phyloP scores from a whole-genome alignment of 2,113 vertebrate genomes.

The Trichechus manatus region DNA sequence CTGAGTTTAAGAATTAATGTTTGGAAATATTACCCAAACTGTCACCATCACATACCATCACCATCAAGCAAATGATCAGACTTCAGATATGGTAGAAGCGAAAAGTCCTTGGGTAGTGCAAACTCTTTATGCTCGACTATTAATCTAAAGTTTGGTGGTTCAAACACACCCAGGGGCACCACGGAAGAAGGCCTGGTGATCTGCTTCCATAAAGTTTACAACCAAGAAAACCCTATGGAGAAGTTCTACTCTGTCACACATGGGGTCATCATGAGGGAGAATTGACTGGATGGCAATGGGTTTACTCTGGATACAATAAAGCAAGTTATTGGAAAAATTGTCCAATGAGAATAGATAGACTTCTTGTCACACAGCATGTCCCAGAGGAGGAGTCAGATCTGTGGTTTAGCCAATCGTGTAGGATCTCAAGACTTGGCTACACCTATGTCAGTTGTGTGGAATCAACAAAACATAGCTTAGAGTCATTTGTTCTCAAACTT shows the following conservation, averaged over 20 bases:
- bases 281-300: too few species aligned
- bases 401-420: neutral
- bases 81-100: neutral
- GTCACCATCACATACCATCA: neutral
- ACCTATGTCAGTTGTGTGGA: neutral
- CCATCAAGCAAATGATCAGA: neutral
- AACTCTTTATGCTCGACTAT: too few species aligned
- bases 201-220: too few species aligned
- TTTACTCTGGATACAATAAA: neutral
- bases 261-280: too few species aligned
- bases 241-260: too few species aligned
- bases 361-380: neutral
- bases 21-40: conserved; percentile 30
- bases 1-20: conserved; percentile 48
- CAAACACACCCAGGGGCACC: too few species aligned
- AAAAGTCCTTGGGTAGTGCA: too few species aligned
- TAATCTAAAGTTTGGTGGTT: too few species aligned
- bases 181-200: too few species aligned
- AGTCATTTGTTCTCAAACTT: neutral
- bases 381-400: neutral
- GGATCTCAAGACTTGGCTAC: neutral
- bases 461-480: neutral
- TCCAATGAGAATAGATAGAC: neutral
- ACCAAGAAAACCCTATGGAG: too few species aligned
- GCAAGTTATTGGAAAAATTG: neutral